Evolutionary conservation across 2,113 vertebrate genomes (phyloP), one percentile per base, ranked within the genome.

Genomic region (Dipodomys spectabilis): DNA sequence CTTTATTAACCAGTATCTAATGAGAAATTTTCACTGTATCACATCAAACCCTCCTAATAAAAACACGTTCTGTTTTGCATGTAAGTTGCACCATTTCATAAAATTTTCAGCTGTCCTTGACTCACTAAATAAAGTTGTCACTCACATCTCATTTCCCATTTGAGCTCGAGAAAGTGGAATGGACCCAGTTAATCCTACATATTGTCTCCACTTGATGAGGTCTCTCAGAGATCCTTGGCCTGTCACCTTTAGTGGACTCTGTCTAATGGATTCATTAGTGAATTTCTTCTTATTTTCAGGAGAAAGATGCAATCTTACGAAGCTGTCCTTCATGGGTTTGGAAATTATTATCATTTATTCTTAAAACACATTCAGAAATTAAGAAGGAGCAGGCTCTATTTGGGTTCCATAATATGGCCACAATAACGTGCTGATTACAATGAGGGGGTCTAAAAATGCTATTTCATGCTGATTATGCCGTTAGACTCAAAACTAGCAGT

Each of bases 291-390:
- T 98, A 96, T 98, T 98, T 98, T 97, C 96, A 97, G 96, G 92
- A 97, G 73, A 96, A 92, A 84, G 93, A 95, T 94, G 89, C 23
- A 94, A 85, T 96, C 93, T 93, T 89, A 86, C 72, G 98, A 98
- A 97, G 95, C 98, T 97, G 97, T 92, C 88, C 44, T 94, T 95
- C 85, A 91, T 27, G n/a, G 16, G 2, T 92, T 96, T 93, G 67
- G 84, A 94, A 98, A 98, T 98, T 98, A 98, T 98, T 98, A 96
- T 98, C 98, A 98, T 98, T 98, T 98, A 97, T 97, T 96, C 93
- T 85, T 97, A 97, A 97, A 98, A 97, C 95, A 95, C 96, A 97
- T 97, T 95, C 82, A 96, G 81, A 97, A 95, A 97, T 97, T 93
- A 96, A 94, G 92, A 95, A 95, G n/a, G 68, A 91, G 64, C 71